A percentile compares a stretch with the other conserved stretches of the same genome.
Evolutionary conservation across 2,797 vertebrate genomes (phyloP).

Genomic region (Arrhamphus sclerolepis): DNA sequence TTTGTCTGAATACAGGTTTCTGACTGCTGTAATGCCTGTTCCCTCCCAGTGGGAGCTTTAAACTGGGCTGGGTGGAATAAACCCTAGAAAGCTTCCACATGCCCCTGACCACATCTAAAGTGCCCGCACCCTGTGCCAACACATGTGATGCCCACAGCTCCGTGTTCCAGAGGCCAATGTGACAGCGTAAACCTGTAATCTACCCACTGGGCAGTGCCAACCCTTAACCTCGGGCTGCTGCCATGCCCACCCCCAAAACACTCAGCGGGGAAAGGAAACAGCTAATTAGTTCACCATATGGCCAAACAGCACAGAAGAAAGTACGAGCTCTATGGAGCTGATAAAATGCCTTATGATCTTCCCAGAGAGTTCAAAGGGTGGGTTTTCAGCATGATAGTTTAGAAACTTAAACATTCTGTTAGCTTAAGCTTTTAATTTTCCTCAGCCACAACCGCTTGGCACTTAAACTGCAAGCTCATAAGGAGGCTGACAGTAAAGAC

Average conservation of each 20-base stretch:
- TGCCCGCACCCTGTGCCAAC: conserved; percentile 71
- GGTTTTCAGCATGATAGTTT: conserved; percentile 41
- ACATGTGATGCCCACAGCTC: conserved; percentile 70
- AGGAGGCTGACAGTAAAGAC: conserved; percentile 31
- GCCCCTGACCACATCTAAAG: conserved; percentile 78
- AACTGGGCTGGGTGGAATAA: conserved; percentile 66
- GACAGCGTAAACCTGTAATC: conserved; percentile 75
- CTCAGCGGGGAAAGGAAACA: conserved; percentile 61
- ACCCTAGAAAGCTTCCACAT: conserved; percentile 80
- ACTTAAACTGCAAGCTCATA: conserved; percentile 22
- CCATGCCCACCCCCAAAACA: conserved; percentile 62
- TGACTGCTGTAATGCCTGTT: conserved; percentile 32
- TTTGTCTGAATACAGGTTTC: conserved; percentile 59
- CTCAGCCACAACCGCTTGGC: conserved; percentile 47
- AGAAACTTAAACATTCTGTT: conserved; percentile 60
- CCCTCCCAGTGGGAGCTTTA: conserved; percentile 35
- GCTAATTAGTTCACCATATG: conserved; percentile 69
- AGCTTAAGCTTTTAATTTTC: conserved; percentile 66
- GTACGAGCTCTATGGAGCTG: conserved; percentile 53
- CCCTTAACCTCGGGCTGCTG: conserved; percentile 60
- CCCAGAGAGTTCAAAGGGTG: conserved; percentile 58
- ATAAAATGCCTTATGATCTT: conserved; percentile 66
- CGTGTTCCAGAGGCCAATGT: conserved; percentile 69
- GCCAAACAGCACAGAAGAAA: conserved; percentile 72
- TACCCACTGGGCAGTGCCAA: conserved; percentile 64